Conservation (phyloP, 2,113 vertebrate genomes). For the Leptodactylus fuscus region DNA sequence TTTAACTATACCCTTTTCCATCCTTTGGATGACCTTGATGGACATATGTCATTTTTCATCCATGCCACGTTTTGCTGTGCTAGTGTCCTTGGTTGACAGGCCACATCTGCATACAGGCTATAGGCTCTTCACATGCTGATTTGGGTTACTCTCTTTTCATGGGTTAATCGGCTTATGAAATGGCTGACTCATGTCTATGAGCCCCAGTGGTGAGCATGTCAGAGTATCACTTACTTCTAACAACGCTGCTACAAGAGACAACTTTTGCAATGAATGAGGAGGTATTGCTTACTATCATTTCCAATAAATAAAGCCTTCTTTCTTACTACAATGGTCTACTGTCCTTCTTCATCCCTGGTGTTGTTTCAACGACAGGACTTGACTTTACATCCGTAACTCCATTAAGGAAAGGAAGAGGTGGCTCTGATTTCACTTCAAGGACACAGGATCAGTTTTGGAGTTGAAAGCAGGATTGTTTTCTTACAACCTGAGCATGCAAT, state of each 20-base stretch:
- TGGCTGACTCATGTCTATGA: too few species aligned
- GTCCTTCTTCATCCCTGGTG: conserved; percentile 5
- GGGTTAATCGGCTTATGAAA: too few species aligned
- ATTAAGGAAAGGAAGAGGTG: conserved; percentile 40
- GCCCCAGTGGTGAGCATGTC: too few species aligned
- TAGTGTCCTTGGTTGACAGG: too few species aligned
- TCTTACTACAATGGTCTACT: conserved; percentile 35
- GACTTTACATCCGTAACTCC: conserved; percentile 41
- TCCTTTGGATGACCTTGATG: too few species aligned
- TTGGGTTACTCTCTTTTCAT: too few species aligned
- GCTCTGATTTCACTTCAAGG: conserved; percentile 52
- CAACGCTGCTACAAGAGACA: not conserved
- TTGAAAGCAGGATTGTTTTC: conserved; percentile 40
- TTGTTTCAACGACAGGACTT: conserved; percentile 16
- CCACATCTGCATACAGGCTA: too few species aligned
- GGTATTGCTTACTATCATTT: not conserved
- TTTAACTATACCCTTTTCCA: too few species aligned
- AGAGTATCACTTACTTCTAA: too few species aligned
- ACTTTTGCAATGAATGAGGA: not conserved
- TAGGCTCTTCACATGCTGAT: too few species aligned
- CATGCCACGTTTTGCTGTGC: too few species aligned
- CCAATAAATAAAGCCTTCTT: conserved; percentile 2
- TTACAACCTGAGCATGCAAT: not conserved
- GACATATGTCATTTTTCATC: too few species aligned
- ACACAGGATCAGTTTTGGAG: conserved; percentile 5